phyloP scores from a whole-genome alignment of 1,140 invertebrate genomes.

The Thaumetopoea pityocampa region DNA sequence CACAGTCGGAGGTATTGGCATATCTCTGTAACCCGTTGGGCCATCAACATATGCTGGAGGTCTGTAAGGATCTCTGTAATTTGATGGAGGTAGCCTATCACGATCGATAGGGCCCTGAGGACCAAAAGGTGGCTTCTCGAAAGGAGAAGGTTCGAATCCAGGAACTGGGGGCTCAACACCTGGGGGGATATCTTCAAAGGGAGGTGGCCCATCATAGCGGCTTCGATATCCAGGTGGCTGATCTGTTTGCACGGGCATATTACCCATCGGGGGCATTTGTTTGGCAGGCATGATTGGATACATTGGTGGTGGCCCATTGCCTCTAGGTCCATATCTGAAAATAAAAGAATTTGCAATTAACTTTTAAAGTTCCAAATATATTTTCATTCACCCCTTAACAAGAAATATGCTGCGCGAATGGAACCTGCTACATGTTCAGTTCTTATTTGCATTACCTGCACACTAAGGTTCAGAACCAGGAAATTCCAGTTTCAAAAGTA shows the following conservation, averaged over 20 bases:
- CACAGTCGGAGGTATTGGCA: conserved; percentile 38
- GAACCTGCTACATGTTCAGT: conserved; percentile 23
- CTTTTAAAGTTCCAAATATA: neutral
- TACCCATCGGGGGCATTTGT: conserved; percentile 38
- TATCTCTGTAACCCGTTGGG: conserved; percentile 44
- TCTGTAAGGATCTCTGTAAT: conserved; percentile 59
- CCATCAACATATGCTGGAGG: conserved; percentile 50
- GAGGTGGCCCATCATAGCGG: conserved; percentile 55
- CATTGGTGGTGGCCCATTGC: conserved; percentile 43
- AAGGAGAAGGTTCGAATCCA: conserved; percentile 71
- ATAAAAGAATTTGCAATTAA: conserved; percentile 22
- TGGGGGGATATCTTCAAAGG: conserved; percentile 67
- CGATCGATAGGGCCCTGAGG: conserved; percentile 50
- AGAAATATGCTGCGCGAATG: conserved; percentile 31
- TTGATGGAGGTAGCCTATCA: conserved; percentile 52
- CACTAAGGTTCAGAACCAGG: too few species aligned
- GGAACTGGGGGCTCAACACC: conserved; percentile 74
- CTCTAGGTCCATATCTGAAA: conserved; percentile 65
- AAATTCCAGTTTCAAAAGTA: too few species aligned
- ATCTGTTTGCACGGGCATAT: conserved; percentile 32
- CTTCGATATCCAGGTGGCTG: conserved; percentile 52
- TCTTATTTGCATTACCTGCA: too few species aligned
- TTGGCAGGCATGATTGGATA: conserved; percentile 50
- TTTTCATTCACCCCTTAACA: neutral
- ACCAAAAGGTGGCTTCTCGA: conserved; percentile 61